phyloP scores from a whole-genome alignment of 1,140 invertebrate genomes.

The Drosophila bifasciata region DNA sequence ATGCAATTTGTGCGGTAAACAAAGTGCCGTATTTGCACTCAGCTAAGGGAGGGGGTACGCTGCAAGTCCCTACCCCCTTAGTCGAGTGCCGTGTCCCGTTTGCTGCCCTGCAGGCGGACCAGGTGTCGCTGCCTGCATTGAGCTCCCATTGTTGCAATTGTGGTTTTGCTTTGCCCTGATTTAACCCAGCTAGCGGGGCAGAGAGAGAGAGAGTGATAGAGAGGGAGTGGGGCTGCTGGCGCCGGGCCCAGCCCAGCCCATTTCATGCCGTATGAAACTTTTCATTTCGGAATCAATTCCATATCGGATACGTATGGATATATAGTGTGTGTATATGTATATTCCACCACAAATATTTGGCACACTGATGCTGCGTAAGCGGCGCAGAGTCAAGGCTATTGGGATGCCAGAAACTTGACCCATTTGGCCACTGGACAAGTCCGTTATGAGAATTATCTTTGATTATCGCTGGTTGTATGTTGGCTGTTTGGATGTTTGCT shows the following conservation, averaged over 20 bases:
- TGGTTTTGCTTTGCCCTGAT: slow-evolving; percentile 33
- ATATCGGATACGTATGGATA: slow-evolving; percentile 7
- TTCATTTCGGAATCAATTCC: slow-evolving; percentile 50
- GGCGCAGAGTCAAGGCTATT: slow-evolving; percentile 53
- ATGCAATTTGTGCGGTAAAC: slow-evolving; percentile 61
- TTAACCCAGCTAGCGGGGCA: neutral
- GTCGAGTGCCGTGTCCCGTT: slow-evolving; percentile 41
- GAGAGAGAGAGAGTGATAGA: too few species aligned
- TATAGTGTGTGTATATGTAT: too few species aligned
- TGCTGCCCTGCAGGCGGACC: slow-evolving; percentile 28
- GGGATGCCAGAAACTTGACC: slow-evolving; percentile 49
- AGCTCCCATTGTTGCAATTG: slow-evolving; percentile 17
- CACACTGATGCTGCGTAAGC: slow-evolving; percentile 52
- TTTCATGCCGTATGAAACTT: slow-evolving; percentile 11
- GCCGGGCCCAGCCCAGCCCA: too few species aligned
- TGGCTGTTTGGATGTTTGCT: too few species aligned
- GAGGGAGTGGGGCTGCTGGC: too few species aligned
- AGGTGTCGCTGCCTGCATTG: slow-evolving; percentile 14
- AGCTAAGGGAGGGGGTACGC: slow-evolving; percentile 1
- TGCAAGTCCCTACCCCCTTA: slow-evolving; percentile 4
- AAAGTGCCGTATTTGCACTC: slow-evolving; percentile 30
- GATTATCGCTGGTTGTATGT: neutral
- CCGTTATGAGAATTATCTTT: neutral
- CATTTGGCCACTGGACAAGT: slow-evolving; percentile 49
- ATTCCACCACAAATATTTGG: slow-evolving; percentile 24